Percentiles rank a stretch among this genome's conserved stretches.
These are phyloP conservation scores for Kuschelorhynchus macadamiae DNA, from an alignment of 2,888 invertebrate species.

Conservation along the genomic window DNA sequence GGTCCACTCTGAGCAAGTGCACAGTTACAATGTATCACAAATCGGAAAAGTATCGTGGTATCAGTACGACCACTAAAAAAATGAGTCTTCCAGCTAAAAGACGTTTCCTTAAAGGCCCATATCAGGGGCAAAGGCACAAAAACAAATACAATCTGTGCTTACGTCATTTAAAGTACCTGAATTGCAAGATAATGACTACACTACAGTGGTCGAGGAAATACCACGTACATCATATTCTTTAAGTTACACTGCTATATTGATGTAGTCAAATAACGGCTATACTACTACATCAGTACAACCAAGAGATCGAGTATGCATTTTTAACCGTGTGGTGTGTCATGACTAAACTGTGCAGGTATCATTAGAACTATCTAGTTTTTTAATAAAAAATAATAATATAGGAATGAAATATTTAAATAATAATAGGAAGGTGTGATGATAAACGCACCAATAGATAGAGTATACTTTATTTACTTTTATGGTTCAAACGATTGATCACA, in stretches of 20 bases:
- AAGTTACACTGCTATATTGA: slow-evolving; percentile 1
- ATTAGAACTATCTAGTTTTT: not conserved
- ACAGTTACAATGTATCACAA: slow-evolving; percentile 4
- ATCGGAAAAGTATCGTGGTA: slow-evolving; percentile 6
- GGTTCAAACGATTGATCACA: no score
- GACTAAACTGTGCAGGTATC: no score
- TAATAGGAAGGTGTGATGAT: not conserved
- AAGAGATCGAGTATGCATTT: no score
- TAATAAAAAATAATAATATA: not conserved
- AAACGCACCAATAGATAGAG: no score
- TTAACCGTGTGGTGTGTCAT: no score
- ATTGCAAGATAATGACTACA: slow-evolving; percentile 10
- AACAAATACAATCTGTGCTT: no score
- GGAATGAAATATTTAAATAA: not conserved
- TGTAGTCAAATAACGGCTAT: slow-evolving; percentile 14
- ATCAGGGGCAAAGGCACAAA: slow-evolving; percentile 14
- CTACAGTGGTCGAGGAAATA: slow-evolving; percentile 1
- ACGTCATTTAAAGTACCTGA: slow-evolving; percentile 17
- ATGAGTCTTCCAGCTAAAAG: slow-evolving; percentile 14
- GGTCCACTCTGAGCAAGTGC: slow-evolving; percentile 6
- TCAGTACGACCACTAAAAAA: slow-evolving; percentile 9
- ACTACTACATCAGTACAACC: slow-evolving; percentile 5
- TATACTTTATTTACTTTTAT: no score
- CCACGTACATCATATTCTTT: not conserved
- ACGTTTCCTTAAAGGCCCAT: slow-evolving; percentile 17